phyloP scores from a whole-genome alignment of 2,113 vertebrate species.

The Octodon degus region DNA sequence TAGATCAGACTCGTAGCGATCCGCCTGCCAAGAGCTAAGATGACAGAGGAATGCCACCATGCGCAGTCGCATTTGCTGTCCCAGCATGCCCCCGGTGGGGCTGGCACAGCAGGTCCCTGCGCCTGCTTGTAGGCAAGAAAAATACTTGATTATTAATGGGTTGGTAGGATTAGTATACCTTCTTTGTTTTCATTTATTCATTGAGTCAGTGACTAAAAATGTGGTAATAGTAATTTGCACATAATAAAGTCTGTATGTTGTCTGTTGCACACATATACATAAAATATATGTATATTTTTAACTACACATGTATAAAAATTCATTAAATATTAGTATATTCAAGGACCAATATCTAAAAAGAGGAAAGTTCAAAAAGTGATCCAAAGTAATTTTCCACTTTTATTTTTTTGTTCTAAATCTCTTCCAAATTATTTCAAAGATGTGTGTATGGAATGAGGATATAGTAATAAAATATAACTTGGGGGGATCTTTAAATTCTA shows the following conservation, averaged over 20 bases:
- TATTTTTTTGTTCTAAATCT: not conserved
- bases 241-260: not conserved
- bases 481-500: constrained; percentile 26
- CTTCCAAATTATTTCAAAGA: constrained; percentile 5
- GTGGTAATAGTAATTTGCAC: not conserved
- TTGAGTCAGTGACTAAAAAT: not conserved
- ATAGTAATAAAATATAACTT: not conserved
- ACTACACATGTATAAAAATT: not conserved
- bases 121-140: no score
- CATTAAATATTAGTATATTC: constrained; percentile 34
- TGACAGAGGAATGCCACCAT: no score
- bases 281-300: no score
- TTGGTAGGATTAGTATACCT: not conserved
- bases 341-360: not conserved
- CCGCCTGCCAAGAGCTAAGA: no score
- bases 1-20: no score
- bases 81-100: no score
- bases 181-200: not conserved
- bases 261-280: not conserved
- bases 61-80: no score
- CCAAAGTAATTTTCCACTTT: not conserved
- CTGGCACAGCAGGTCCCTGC: no score
- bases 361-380: not conserved
- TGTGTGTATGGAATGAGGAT: not conserved
- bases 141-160: not conserved